phyloP scores from a whole-genome alignment of 1,140 invertebrate species.

The Listronotus bonariensis region DNA sequence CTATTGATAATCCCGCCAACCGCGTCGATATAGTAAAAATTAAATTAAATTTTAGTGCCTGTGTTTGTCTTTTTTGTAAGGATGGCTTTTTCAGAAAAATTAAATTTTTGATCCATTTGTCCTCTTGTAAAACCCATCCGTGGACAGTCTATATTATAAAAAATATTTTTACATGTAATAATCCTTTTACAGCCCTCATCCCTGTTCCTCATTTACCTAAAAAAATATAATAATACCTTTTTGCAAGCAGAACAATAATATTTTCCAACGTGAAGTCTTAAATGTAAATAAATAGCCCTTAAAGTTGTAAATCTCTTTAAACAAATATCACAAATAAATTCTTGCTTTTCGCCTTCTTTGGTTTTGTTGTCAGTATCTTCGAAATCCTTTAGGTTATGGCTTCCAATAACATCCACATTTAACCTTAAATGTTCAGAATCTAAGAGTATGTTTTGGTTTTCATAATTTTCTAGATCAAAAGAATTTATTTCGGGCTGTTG shows the following conservation, averaged over 20 bases:
- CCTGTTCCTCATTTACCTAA: too few relatives aligned
- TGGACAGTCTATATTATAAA: too few relatives aligned
- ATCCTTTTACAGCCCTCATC: too few relatives aligned
- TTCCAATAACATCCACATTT: constrained; percentile 42
- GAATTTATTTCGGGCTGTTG: constrained; percentile 35
- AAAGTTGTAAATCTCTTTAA: constrained; percentile 58
- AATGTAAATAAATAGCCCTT: constrained; percentile 58
- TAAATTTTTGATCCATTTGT: too few relatives aligned
- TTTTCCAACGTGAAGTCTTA: constrained; percentile 61
- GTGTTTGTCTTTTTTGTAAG: too few relatives aligned
- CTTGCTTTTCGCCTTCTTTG: constrained; percentile 20
- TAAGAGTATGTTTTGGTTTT: constrained; percentile 27
- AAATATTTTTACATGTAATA: too few relatives aligned
- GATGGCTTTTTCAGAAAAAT: too few relatives aligned
- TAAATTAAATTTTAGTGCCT: too few relatives aligned
- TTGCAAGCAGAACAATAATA: constrained; percentile 56
- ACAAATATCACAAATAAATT: constrained; percentile 62
- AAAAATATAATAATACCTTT: constrained; percentile 46
- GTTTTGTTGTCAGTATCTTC: constrained; percentile 37
- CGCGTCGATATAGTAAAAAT: too few relatives aligned
- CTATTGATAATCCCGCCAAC: too few relatives aligned
- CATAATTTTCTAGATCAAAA: constrained; percentile 33
- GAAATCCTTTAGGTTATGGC: constrained; percentile 41
- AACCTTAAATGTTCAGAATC: constrained; percentile 42
- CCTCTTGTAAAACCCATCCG: too few relatives aligned